Conservation (phyloP, 2,113 vertebrate genomes). For the Gallinago jamesoni region DNA sequence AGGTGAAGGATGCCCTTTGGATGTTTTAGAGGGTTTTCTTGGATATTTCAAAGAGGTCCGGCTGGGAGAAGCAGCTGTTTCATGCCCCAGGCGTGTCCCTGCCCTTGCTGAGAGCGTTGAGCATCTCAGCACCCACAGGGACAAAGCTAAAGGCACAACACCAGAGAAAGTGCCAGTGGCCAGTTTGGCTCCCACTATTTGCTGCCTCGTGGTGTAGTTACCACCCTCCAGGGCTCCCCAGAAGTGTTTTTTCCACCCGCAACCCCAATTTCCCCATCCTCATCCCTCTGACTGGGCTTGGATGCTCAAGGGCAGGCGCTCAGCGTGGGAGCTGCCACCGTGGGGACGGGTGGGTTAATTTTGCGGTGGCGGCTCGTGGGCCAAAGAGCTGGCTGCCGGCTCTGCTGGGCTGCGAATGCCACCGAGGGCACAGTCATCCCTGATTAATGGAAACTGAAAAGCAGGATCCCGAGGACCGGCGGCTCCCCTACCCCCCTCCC, state of each 20-base stretch:
- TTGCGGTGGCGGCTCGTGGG: not conserved
- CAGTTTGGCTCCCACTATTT: not conserved
- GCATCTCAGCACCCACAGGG: not conserved
- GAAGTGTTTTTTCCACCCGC: not conserved
- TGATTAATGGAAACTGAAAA: constrained; percentile 34
- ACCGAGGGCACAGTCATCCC: not conserved
- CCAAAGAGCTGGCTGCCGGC: not conserved
- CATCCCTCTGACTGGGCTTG: fast-evolving
- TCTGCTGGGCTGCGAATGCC: not conserved
- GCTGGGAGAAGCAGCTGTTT: not conserved
- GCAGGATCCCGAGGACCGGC: not conserved
- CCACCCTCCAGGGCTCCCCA: not conserved
- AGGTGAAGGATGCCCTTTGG: fast-evolving
- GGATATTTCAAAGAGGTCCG: not conserved
- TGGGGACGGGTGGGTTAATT: not conserved
- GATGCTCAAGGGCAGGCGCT: not conserved
- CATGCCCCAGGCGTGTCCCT: not conserved
- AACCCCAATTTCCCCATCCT: not conserved
- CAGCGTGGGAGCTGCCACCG: fast-evolving
- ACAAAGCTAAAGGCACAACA: not conserved
- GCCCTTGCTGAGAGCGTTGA: fast-evolving
- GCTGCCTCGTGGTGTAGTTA: not conserved
- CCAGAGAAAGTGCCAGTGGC: fast-evolving
- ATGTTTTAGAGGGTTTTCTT: not conserved
- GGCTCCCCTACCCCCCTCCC: not conserved